Percentiles rank a stretch among this genome's conserved stretches.
Evolutionary conservation across 2,113 vertebrate genomes (phyloP).

Genomic region (Glaucomys volans): DNA sequence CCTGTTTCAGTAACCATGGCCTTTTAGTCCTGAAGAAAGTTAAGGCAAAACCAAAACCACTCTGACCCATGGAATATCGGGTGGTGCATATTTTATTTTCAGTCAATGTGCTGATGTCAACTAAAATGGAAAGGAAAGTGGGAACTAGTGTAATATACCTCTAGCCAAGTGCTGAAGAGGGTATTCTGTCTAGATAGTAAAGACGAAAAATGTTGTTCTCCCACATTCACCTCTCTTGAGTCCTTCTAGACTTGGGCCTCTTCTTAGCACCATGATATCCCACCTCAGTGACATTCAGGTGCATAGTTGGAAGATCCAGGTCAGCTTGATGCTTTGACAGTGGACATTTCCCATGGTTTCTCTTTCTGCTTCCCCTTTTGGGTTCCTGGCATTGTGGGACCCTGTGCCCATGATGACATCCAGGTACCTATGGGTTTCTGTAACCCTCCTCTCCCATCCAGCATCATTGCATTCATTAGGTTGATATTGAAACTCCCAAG

Average conservation of each 20-base stretch:
- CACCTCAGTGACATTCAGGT: neutral
- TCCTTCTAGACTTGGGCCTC: no score
- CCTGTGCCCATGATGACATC: neutral
- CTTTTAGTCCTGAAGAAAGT: neutral
- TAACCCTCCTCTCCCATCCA: neutral
- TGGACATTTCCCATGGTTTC: neutral
- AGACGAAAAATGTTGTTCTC: neutral
- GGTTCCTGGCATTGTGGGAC: neutral
- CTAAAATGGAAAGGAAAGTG: neutral
- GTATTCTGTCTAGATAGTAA: neutral
- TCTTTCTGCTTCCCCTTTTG: neutral
- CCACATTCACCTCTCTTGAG: neutral
- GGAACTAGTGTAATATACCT: neutral
- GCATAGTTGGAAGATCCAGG: neutral
- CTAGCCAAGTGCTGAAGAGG: neutral
- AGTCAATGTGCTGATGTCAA: neutral
- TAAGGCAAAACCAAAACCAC: neutral
- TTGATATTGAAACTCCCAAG: neutral
- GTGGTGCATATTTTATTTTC: neutral
- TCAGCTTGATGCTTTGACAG: neutral
- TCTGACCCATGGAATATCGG: neutral
- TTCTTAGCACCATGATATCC: accelerated
- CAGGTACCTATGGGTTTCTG: no score
- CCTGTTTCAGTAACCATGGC: neutral
- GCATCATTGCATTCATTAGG: neutral